Base-by-base conservation (phyloP, 2,113 vertebrate genomes). In the Cinclus cinclus region DNA sequence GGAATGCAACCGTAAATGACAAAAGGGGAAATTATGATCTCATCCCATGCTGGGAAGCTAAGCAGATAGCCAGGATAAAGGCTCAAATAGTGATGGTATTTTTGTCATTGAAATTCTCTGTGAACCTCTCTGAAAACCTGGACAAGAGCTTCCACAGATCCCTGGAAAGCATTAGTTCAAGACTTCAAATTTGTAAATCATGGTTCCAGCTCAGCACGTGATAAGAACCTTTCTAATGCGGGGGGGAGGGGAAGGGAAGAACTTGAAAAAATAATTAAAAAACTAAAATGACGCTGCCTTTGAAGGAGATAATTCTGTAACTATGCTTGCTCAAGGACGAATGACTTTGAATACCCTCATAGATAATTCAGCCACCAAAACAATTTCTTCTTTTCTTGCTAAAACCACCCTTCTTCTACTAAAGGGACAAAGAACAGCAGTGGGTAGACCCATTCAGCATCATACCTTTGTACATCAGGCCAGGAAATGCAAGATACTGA, bases 11-110 rank as follows among this genome's bases (percentile, higher is more conserved):
- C 27, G 6, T 41, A 28, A 62, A 16, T 31, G 44, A 87, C 50
- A 44, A 69, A 68, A 81, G 1, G 5, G 67, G 31, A 93, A 95
- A 89, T 17, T 87, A 58, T 92, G 62, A 90, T 78, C 52, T 82
- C 81, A 92, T 90, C 27, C 52, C 9, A 1, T 27, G 28, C 15
- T 58, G 47, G 31, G 37, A 93, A 25, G 37, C 16, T 71, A 59
- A 42, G 39, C 14, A 87, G 33, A 89, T 79, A 89, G 4, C 28
- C 41, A 85, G 58, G n/a, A 91, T 28, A 94, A 89, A 90, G 90
- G 28, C 16, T n/a, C 50, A 37, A 75, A 60, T 68, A 65, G n/a
- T 74, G 18, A 60, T 30, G 6, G 19, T 20, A 73, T 8, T 27
- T 87, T 71, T 92, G 24, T 39, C 85, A 65, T 33, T 33, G 9